phyloP scores from a whole-genome alignment of 1,140 invertebrate genomes.

The Drosophila kohkoa region DNA sequence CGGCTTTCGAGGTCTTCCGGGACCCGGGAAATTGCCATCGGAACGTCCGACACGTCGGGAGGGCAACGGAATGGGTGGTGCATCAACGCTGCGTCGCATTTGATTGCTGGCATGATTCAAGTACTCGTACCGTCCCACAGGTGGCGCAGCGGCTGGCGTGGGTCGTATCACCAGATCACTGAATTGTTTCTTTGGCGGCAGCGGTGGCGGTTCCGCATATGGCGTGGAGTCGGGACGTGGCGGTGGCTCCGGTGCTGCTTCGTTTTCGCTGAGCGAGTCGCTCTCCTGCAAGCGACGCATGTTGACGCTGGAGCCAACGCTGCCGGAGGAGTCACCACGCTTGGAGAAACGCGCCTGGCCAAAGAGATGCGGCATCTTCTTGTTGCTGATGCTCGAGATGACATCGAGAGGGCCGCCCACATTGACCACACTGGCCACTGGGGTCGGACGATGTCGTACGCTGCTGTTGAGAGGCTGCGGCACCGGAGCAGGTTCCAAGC shows the following conservation, averaged over 20 bases:
- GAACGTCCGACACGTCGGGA: conserved; percentile 87
- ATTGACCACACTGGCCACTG: conserved; percentile 43
- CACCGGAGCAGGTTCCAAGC: conserved; percentile 37
- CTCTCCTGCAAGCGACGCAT: conserved; percentile 84
- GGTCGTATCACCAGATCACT: conserved; percentile 84
- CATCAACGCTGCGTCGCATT: conserved; percentile 64
- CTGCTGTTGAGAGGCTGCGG: conserved; percentile 34
- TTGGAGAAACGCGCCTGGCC: conserved; percentile 80
- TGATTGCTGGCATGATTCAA: conserved; percentile 55
- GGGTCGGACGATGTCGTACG: conserved; percentile 59
- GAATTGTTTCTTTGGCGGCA: conserved; percentile 92
- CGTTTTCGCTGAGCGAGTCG: conserved; percentile 85
- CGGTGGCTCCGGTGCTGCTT: conserved; percentile 89
- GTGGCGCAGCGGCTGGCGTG: conserved; percentile 33
- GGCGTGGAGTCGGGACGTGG: conserved; percentile 87
- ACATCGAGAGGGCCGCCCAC: conserved; percentile 63
- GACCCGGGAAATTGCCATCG: conserved; percentile 85
- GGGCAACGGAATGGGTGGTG: conserved; percentile 88
- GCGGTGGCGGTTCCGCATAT: conserved; percentile 90
- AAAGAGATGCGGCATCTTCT: conserved; percentile 84
- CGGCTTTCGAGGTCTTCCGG: conserved; percentile 85
- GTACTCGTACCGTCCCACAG: conserved; percentile 70
- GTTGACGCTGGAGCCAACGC: conserved; percentile 80
- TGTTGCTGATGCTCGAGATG: conserved; percentile 82
- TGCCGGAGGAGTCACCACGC: conserved; percentile 55